Conservation (phyloP, 2,888 invertebrate species). For the Esperia sulphurella region DNA sequence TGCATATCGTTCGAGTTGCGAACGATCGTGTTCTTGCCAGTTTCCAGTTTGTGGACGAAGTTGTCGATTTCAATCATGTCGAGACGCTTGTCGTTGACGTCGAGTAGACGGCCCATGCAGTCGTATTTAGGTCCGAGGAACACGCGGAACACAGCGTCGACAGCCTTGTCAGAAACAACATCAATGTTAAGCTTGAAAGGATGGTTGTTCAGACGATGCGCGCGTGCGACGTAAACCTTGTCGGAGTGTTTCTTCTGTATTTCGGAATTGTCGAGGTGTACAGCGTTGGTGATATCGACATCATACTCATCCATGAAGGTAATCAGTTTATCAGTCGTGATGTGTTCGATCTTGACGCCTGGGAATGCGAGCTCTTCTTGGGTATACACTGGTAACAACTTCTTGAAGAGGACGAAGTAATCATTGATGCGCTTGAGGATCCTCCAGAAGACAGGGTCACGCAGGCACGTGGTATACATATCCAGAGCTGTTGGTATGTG, state of each 20-base stretch:
- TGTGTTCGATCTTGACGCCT: conserved; percentile 81
- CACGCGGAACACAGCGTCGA: conserved; percentile 81
- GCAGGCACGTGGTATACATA: conserved; percentile 81
- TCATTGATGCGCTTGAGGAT: conserved; percentile 81
- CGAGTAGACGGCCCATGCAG: conserved; percentile 78
- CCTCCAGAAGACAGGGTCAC: conserved; percentile 87
- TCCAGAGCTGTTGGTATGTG: conserved; percentile 81
- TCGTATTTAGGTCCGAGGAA: conserved; percentile 86
- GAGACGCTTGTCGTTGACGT: conserved; percentile 61
- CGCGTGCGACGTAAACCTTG: conserved; percentile 74
- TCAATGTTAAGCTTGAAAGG: conserved; percentile 80
- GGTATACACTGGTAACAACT: conserved; percentile 78
- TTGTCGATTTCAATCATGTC: conserved; percentile 71
- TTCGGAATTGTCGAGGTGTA: conserved; percentile 71
- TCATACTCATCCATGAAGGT: conserved; percentile 86
- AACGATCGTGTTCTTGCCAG: conserved; percentile 84
- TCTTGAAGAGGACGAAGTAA: conserved; percentile 80
- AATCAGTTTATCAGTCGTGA: conserved; percentile 81
- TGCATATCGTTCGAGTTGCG: conserved; percentile 84
- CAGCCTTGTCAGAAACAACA: conserved; percentile 76
- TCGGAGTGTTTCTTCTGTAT: conserved; percentile 70
- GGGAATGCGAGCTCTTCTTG: conserved; percentile 79
- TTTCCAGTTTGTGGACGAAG: conserved; percentile 80
- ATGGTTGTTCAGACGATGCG: conserved; percentile 82
- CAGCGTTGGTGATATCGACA: conserved; percentile 81